phyloP scores from a whole-genome alignment of 2,888 invertebrate genomes.

The Drepana falcataria region DNA sequence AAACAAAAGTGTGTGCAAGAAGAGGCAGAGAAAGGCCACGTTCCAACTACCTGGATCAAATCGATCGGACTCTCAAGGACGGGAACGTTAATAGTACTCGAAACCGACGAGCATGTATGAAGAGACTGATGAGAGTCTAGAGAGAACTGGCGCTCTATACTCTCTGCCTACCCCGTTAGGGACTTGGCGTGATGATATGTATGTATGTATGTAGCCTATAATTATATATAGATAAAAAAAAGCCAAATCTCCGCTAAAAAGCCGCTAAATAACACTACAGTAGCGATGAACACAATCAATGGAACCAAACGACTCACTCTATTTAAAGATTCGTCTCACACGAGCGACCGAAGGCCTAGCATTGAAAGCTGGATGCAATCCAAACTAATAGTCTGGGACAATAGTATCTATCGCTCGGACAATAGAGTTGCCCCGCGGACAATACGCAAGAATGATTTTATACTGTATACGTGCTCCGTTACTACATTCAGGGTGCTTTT shows the following conservation, averaged over 20 bases:
- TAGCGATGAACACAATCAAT: constrained; percentile 32
- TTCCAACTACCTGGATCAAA: too few relatives aligned
- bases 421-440: constrained; percentile 31
- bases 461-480: constrained; percentile 10
- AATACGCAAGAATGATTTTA: constrained; percentile 29
- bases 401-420: constrained; percentile 51
- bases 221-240: not conserved
- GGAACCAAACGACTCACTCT: constrained; percentile 37
- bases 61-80: too few relatives aligned
- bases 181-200: too few relatives aligned
- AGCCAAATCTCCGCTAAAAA: not conserved
- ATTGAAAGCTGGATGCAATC: constrained; percentile 46
- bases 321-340: constrained; percentile 52
- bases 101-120: too few relatives aligned
- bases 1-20: too few relatives aligned
- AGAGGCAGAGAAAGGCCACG: too few relatives aligned
- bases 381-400: constrained; percentile 54
- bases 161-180: too few relatives aligned
- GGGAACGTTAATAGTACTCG: too few relatives aligned
- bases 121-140: too few relatives aligned
- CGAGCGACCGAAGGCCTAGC: constrained; percentile 16
- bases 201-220: too few relatives aligned
- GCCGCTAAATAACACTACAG: constrained; percentile 10
- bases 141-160: too few relatives aligned
- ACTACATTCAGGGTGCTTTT: not conserved